Conservation (phyloP, 2,888 invertebrate species). For the Ommatoiulus sabulosus region DNA sequence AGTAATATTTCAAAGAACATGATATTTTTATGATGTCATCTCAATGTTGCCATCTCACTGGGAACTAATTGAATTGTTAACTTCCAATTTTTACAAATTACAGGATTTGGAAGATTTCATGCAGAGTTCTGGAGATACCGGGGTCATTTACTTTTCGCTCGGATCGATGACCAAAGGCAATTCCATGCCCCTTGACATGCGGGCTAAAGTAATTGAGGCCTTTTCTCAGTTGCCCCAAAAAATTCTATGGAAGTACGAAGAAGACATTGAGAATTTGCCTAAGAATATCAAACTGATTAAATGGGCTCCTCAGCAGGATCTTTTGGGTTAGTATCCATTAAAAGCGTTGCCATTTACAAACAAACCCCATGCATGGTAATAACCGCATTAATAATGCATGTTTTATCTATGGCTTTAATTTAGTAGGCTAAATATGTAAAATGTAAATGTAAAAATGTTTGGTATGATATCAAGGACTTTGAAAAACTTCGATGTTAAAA, state of each 20-base stretch:
- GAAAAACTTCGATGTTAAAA: no score
- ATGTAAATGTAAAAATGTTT: neutral
- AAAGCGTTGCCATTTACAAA: no score
- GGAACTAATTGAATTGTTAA: no score
- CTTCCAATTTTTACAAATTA: no score
- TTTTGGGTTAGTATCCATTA: conserved; percentile 47
- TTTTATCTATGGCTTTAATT: neutral
- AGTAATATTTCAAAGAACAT: no score
- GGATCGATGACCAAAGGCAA: conserved; percentile 53
- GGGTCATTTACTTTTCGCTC: conserved; percentile 58
- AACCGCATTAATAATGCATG: neutral
- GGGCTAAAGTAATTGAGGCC: conserved; percentile 50
- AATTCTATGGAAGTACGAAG: conserved; percentile 57
- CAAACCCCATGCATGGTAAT: neutral
- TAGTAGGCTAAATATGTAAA: neutral
- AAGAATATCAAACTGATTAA: conserved; percentile 55
- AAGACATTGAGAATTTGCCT: conserved; percentile 51
- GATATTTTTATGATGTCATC: no score
- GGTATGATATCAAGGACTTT: no score
- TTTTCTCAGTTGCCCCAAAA: conserved; percentile 55
- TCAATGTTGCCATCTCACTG: no score
- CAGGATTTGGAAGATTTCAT: conserved; percentile 58
- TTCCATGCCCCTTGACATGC: conserved; percentile 50
- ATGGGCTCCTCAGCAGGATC: conserved; percentile 59
- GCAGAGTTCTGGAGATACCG: conserved; percentile 55